These are phyloP conservation scores for Hirtodrosophila histrioides DNA, from an alignment of 2,888 invertebrate genomes.

Conservation along the genomic window DNA sequence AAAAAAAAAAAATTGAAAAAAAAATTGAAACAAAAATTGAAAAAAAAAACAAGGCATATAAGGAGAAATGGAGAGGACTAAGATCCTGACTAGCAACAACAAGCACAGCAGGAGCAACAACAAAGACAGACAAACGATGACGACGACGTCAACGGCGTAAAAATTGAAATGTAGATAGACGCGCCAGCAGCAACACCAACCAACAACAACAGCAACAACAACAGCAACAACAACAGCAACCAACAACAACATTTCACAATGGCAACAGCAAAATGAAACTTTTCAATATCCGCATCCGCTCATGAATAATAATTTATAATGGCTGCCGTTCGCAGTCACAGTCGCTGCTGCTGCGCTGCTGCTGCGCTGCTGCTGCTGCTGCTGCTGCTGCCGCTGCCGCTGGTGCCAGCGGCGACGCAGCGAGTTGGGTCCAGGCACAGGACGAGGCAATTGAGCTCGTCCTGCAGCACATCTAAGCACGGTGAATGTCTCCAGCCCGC, in stretches of 20 bases:
- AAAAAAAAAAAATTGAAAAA: constrained; percentile 5
- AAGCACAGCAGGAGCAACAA: constrained; percentile 28
- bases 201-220: constrained; percentile 16
- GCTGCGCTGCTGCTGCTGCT: neutral
- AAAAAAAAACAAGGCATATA: constrained; percentile 7
- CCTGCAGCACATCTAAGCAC: constrained; percentile 28
- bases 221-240: constrained; percentile 12
- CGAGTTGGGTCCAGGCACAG: constrained; percentile 10
- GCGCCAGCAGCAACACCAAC: constrained; percentile 31
- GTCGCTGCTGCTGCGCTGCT: constrained; percentile 4
- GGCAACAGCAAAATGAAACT: constrained; percentile 68
- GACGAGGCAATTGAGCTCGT: constrained; percentile 34
- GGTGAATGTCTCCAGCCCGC: constrained; percentile 30
- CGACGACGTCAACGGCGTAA: constrained; percentile 56
- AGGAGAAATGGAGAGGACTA: constrained; percentile 19
- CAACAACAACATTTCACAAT: constrained; percentile 11
- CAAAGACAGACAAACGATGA: constrained; percentile 31
- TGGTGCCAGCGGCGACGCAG: neutral
- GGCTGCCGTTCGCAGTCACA: constrained; percentile 48
- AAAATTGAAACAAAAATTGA: constrained; percentile 7
- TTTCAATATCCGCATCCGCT: constrained; percentile 78
- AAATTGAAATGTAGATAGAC: constrained; percentile 74
- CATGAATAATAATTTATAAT: constrained; percentile 79
- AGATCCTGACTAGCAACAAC: constrained; percentile 30
- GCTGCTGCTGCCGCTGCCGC: too few relatives aligned